Evolutionary conservation across 2,797 vertebrate genomes (phyloP).

Genomic region (Hoplostethus mediterraneus): DNA sequence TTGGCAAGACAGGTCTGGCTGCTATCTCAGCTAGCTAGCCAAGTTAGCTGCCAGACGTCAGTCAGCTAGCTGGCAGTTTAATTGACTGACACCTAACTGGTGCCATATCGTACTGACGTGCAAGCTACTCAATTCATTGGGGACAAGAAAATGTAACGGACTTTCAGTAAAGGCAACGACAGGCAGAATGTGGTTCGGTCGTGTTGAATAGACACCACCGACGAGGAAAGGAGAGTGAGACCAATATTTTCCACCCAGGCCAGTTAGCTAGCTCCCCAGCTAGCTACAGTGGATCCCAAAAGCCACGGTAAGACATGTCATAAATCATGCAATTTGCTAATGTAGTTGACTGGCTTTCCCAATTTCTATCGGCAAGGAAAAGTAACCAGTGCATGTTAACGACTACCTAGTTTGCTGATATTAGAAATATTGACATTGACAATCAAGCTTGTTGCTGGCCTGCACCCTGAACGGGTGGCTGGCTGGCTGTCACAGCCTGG

Average conservation of each 20-base stretch:
- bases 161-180: slow-evolving; percentile 56
- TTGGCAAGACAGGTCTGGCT: slow-evolving; percentile 31
- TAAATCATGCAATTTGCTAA: slow-evolving; percentile 65
- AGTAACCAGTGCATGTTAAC: background rate
- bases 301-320: slow-evolving; percentile 85
- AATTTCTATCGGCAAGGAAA: slow-evolving; percentile 5
- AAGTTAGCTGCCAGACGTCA: slow-evolving; percentile 63
- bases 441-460: slow-evolving; percentile 67
- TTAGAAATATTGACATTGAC: slow-evolving; percentile 63
- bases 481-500: slow-evolving; percentile 1
- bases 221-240: slow-evolving; percentile 73
- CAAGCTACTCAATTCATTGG: slow-evolving; percentile 54
- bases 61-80: slow-evolving; percentile 70
- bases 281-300: slow-evolving; percentile 86
- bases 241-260: slow-evolving; percentile 79
- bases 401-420: background rate
- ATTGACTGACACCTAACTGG: slow-evolving; percentile 53
- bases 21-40: slow-evolving; percentile 35
- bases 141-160: slow-evolving; percentile 70
- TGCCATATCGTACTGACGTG: slow-evolving; percentile 61
- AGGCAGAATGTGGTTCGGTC: slow-evolving; percentile 67
- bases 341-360: slow-evolving; percentile 18
- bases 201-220: slow-evolving; percentile 75
- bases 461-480: slow-evolving; percentile 34
- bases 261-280: slow-evolving; percentile 83